Conservation (phyloP, 2,888 invertebrate genomes). For the Cerastis leucographa region DNA sequence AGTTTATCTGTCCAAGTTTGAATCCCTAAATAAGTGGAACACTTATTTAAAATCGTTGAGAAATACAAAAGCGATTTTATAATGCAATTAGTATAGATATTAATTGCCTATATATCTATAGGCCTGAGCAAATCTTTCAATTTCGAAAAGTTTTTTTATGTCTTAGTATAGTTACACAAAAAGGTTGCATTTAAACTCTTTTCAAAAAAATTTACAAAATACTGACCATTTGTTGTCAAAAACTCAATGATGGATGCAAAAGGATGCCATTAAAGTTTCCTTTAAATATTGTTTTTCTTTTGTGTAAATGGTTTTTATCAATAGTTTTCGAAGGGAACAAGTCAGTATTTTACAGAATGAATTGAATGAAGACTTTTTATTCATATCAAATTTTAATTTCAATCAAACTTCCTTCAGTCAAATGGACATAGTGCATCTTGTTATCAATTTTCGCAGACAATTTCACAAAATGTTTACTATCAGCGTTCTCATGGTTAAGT, state of each 20-base stretch:
- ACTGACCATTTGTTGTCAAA: neutral
- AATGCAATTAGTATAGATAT: neutral
- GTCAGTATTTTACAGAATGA: slow-evolving; percentile 1
- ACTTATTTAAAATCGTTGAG: neutral
- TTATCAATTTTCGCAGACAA: neutral
- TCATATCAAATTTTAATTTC: neutral
- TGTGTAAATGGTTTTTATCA: neutral
- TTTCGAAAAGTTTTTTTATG: neutral
- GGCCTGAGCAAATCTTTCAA: neutral
- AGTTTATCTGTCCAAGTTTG: neutral
- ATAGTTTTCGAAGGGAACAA: neutral
- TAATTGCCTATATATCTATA: no score
- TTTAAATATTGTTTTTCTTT: neutral
- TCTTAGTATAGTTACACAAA: neutral
- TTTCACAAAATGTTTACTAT: neutral
- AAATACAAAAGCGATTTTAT: neutral
- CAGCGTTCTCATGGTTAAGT: neutral
- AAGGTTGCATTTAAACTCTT: neutral
- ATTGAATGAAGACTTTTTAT: neutral
- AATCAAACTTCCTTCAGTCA: neutral
- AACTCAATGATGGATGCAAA: no score
- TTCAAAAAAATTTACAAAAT: neutral
- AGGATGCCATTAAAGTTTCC: neutral
- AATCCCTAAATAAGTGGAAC: neutral
- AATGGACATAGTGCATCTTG: neutral